Base-by-base conservation (phyloP, 1,140 invertebrate species). In the Spodoptera litura region DNA sequence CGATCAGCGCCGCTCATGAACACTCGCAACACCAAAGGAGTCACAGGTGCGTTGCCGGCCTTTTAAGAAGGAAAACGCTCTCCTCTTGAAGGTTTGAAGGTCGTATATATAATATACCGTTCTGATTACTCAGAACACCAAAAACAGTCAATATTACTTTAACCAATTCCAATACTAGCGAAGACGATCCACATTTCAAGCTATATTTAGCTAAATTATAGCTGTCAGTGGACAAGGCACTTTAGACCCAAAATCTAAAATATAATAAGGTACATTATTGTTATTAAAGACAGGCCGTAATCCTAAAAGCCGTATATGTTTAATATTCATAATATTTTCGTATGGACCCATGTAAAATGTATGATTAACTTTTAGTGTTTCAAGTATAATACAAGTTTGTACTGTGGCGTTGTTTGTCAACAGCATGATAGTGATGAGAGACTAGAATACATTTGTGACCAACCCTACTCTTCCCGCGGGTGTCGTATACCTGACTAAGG, bases 311-410 rank as follows among this genome's bases (percentile, higher is more conserved):
- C 70, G 71, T 78, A 78, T 78, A 78, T 74, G 51, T 75, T 85
- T 90, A 90, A 90, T 90, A 86, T 87, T 87, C 83, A 90, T 90
- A 87, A 90, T 90, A 44, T 84, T 87, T 73, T 51, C 52, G 76
- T 83, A 80, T 79, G 66, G 56, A 56, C 8, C 27, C 27, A 75
- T 75, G 44, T 75, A 53, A 75, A 13, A 27, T 53, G 55, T 75
- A 75, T 75, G 20, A 75, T 75, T 64, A 75, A 53, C 2, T 75
- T 75, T 62, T 44, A 44, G 35, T 53, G 31, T 44, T 35, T 51
- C 52, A 44, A 31, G 10, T 27, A 15, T 12, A 15, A 15, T 11
- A 51, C 58, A 51, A 15, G 13, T 59, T n/a, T 27, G 10, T 2
- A 4, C 44, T 27, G 38, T 11, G 72, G 58, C 31, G 31, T 31